Conservation (phyloP, 2,888 invertebrate genomes). For the Harpalus rufipes region DNA sequence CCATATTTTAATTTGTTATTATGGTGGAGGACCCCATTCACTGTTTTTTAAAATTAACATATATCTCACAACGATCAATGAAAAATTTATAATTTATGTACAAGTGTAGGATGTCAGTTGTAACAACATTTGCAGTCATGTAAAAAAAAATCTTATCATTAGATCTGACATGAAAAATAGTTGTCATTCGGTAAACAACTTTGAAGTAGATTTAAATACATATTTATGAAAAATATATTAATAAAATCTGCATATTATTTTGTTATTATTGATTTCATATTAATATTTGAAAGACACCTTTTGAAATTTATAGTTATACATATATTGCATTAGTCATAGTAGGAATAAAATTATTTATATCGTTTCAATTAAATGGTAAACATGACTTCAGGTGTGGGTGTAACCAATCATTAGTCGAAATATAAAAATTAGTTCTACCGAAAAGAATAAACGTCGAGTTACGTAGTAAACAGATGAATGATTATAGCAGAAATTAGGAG, state of each 20-base stretch:
- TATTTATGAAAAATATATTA: background rate
- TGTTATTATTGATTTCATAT: background rate
- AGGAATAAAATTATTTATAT: background rate
- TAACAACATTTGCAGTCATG: background rate
- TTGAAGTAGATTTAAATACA: background rate
- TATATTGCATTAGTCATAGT: background rate
- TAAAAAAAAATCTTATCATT: background rate
- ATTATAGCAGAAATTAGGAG: conserved; percentile 45
- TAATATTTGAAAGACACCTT: background rate
- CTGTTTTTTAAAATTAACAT: too few species aligned
- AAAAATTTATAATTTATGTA: background rate
- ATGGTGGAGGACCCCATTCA: too few species aligned
- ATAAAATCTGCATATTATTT: background rate
- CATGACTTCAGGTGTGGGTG: background rate
- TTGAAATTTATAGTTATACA: too few species aligned
- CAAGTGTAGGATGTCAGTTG: background rate
- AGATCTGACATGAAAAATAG: background rate
- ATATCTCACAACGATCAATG: background rate
- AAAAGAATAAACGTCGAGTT: conserved; percentile 34
- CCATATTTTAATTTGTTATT: too few species aligned
- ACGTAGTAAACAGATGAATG: conserved; percentile 22
- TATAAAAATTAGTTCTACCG: conserved; percentile 25
- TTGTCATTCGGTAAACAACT: background rate
- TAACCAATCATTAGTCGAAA: background rate
- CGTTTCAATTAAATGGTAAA: background rate